Evolutionary conservation across 1,140 invertebrate species (phyloP).

Genomic region (Drosophila watanabei): DNA sequence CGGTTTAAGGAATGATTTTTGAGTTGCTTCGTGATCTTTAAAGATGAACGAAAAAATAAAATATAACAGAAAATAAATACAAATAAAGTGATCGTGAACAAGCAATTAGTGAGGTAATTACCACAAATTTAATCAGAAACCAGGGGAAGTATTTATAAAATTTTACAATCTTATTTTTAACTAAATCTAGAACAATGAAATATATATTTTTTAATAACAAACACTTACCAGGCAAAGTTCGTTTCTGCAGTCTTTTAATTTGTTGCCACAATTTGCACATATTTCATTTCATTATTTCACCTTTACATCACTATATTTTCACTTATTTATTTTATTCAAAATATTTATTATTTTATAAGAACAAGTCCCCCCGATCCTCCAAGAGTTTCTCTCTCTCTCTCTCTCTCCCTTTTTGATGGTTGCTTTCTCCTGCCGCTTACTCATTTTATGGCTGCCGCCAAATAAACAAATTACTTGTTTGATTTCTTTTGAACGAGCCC

Average conservation of each 20-base stretch:
- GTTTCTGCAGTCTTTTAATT: constrained; percentile 45
- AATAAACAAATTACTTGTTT: constrained; percentile 84
- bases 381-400: not conserved
- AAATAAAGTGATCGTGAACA: constrained; percentile 31
- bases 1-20: constrained; percentile 49
- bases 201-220: not conserved
- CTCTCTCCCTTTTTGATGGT: constrained; percentile 2
- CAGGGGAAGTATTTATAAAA: not conserved
- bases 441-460: constrained; percentile 74
- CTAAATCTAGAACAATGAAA: not conserved
- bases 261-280: not conserved
- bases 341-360: not conserved
- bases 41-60: not conserved
- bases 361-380: not conserved
- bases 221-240: not conserved
- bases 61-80: not conserved
- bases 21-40: constrained; percentile 5
- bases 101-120: constrained; percentile 41
- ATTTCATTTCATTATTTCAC: not conserved
- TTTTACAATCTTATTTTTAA: not conserved
- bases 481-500: constrained; percentile 82
- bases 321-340: not conserved
- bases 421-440: constrained; percentile 53
- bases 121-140: constrained; percentile 36
- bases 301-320: not conserved